These are phyloP conservation scores for Tyrannus savana DNA, from an alignment of 2,113 vertebrate species.

Conservation along the genomic window DNA sequence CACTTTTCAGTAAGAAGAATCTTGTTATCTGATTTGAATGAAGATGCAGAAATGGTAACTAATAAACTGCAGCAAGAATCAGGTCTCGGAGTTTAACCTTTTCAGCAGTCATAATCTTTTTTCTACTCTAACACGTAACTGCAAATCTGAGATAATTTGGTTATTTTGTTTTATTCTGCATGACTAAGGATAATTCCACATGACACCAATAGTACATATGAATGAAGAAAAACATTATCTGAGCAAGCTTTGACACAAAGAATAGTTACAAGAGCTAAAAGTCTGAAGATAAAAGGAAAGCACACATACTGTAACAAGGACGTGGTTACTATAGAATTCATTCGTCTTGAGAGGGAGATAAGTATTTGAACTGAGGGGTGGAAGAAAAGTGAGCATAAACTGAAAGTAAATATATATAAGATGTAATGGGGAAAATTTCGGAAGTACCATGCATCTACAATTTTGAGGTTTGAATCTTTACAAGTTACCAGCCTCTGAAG, in stretches of 20 bases:
- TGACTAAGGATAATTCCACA: background rate
- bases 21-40: background rate
- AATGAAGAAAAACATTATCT: background rate
- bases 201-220: background rate
- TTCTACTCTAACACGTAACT: accelerated
- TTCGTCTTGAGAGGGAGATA: background rate
- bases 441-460: background rate
- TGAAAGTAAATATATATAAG: background rate
- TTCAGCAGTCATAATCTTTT: background rate
- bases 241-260: background rate
- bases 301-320: background rate
- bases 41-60: background rate
- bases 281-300: background rate
- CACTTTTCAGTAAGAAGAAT: background rate
- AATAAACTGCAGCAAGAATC: background rate
- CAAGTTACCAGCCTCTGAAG: background rate
- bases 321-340: background rate
- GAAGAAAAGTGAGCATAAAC: background rate
- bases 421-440: background rate
- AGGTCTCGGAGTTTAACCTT: background rate
- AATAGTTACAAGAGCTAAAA: background rate
- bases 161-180: background rate
- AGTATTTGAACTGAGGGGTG: background rate
- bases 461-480: background rate
- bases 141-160: background rate